Evolutionary conservation across 2,797 vertebrate genomes (phyloP), one percentile per base, ranked within the genome.

Genomic region (Triplophysa bombifrons): DNA sequence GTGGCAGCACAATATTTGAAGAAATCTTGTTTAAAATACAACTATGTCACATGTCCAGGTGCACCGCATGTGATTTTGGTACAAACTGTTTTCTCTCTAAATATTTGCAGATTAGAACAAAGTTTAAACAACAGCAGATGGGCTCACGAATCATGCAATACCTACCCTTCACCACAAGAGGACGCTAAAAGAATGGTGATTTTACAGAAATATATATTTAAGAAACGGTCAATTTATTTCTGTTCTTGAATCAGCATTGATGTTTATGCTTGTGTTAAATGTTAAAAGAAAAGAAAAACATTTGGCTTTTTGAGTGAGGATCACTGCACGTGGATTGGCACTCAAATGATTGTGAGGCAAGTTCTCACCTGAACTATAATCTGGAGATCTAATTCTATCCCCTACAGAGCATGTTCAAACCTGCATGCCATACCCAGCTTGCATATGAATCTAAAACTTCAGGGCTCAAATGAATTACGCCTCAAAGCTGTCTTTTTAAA

Each of bases 351-450:
- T 27, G 60, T 41, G 13, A 70, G 53, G 41, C 81, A 68, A 76
- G 77, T 66, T 83, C 72, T 41, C 78, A 73, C 82, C 76, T 71
- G 80, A 76, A 55, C 66, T 77, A 70, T 64, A 78, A 80, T 78
- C 64, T 67, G 34, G 41, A 79, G 79, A 81, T 80, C 84, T 79
- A 74, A 73, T 82, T 77, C 60, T 74, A 75, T 74, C 80, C 78
- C 60, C 60, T 16, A 53, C 17, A 20, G 41, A 55, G 71, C 82
- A 20, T 84, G 84, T 82, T 78, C 51, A 66, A 78, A 83, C 84
- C 76, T 84, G 84, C 34, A 78, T 44, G 46, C 53, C 61, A 56
- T 44, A 65, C 64, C 73, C 60, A 61, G 50, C 58, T 46, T 66
- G 30, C 55, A 41, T 72, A 46, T 27, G 60, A 78, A 66, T 67